Evolutionary conservation across 2,888 invertebrate genomes (phyloP).

Genomic region (Callosobruchus maculatus): DNA sequence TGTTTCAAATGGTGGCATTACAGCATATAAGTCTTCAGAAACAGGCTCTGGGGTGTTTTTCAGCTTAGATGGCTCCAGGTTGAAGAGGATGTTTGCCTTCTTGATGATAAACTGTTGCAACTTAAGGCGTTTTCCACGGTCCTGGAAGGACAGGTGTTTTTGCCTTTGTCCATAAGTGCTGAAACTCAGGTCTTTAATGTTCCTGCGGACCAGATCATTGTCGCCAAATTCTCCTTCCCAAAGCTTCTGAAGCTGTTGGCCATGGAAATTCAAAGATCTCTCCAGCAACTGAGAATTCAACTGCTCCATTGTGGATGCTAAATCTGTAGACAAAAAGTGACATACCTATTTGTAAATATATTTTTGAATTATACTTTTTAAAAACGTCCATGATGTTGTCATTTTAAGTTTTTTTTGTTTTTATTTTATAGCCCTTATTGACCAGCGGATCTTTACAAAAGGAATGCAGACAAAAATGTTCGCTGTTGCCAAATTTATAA

Average conservation of each 20-base stretch:
- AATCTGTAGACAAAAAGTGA: background rate
- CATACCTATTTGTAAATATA: background rate
- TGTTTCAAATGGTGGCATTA: slow-evolving; percentile 84
- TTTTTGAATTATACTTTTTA: background rate
- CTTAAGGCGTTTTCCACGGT: slow-evolving; percentile 77
- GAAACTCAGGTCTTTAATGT: slow-evolving; percentile 64
- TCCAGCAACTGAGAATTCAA: slow-evolving; percentile 59
- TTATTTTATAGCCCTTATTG: no score
- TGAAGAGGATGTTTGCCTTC: slow-evolving; percentile 77
- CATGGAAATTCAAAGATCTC: slow-evolving; percentile 79
- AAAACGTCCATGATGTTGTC: no score
- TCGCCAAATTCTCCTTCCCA: slow-evolving; percentile 84
- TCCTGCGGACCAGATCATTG: slow-evolving; percentile 63
- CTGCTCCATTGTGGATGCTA: slow-evolving; percentile 46
- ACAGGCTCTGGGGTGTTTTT: slow-evolving; percentile 52
- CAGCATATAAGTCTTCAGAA: slow-evolving; percentile 67
- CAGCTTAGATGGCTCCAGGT: slow-evolving; percentile 45
- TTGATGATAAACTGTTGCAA: slow-evolving; percentile 84
- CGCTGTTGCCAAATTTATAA: no score
- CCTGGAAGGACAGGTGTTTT: slow-evolving; percentile 78
- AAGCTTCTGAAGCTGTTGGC: slow-evolving; percentile 81
- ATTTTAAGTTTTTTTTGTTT: no score
- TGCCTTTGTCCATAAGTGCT: slow-evolving; percentile 75
- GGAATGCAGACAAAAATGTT: no score
- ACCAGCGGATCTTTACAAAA: no score